Evolutionary conservation across 2,888 invertebrate species (phyloP), one percentile per base, ranked within the genome.

Genomic region (Chalcosyrphus nemorum): DNA sequence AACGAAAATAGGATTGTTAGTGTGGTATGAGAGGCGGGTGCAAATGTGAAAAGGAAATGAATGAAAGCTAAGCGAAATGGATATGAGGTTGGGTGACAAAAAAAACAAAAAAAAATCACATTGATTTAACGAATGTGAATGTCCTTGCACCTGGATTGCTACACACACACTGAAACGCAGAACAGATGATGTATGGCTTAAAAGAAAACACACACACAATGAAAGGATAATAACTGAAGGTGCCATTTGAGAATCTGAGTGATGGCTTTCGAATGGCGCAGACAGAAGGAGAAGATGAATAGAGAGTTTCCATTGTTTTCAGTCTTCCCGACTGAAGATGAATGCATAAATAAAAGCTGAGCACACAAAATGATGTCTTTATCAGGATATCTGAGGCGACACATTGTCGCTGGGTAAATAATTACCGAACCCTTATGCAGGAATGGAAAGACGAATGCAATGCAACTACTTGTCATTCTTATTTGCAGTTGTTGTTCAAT

Each of bases 181-280:
- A 41, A 15, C 32, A 59, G 74, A 80, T 72, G 65, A 59, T 66
- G 65, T 52, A 78, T 57, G 71, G 43, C 35, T 41, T 41, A 65
- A 54, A 32, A 35, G 54, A 19, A 56, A 29, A 27, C 9, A 24
- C 24, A 17, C 15, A 41, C 2, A 32, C 6, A 35, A 57, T 45
- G 54, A 47, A 41, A 66, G 57, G 29, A 76, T 71, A 71, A 65
- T 54, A 80, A 17, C 80, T 66, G 43, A 52, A 59, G 52, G 38
- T 63, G 70, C 70, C 75, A 76, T 76, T 71, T 71, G 35, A n/a
- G 17, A 65, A 71, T 59, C 65, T 65, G 81, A 81, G 50, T 65
- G 71, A 81, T 81, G 35, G 65, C 70, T 81, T 76, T 71, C 35
- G 47, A 81, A 57, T 59, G 56, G 15, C 41, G 19, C 6, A 29